Base-by-base conservation (phyloP, 1,140 invertebrate genomes). In the Saccostrea glomerata region DNA sequence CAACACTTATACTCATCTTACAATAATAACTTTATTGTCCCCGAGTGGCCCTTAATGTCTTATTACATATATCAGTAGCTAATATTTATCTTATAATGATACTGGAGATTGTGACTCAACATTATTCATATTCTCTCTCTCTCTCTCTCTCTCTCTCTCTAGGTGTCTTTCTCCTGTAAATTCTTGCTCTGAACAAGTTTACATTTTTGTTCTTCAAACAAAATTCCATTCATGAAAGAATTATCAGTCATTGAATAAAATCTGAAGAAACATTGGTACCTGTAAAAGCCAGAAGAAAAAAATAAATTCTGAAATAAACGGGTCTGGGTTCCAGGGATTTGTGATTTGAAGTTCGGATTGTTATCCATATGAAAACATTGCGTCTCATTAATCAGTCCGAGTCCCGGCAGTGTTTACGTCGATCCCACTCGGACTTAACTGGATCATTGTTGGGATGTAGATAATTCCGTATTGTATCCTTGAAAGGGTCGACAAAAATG, bases 311-410 rank as follows among this genome's bases (percentile, higher is more conserved):
- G 23, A 30, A 77, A 77, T 77, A 77, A 77, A 77, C 13, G 30
- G 70, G 70, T 77, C 70, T 77, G 70, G 70, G 70, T 77, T 77
- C 70, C 70, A 77, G 70, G 25, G 70, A 77, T 30, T 73, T 73
- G 23, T 73, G n/a, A 73, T 73, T 77, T 77, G 70, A 77, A 40
- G 70, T 77, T 77, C 70, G 9, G 70, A 77, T 77, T 77, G 70
- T 77, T 23, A 77, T 77, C 70, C 70, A 25, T 77, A 77, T 77
- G 70, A 77, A 77, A 77, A 77, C 70, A 77, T 30, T 77, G 70
- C 30, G 25, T 77, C 70, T 77, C 70, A 77, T 77, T 77, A 77
- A 77, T 77, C 70, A 77, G 70, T 25, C 25, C 7, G 7, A 15
- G 70, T 77, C 70, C 70, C 36, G 17, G 70, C 25, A 17, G 70